These are phyloP conservation scores for Lycaon pictus DNA, from an alignment of 2,113 vertebrate species.

Conservation along the genomic window DNA sequence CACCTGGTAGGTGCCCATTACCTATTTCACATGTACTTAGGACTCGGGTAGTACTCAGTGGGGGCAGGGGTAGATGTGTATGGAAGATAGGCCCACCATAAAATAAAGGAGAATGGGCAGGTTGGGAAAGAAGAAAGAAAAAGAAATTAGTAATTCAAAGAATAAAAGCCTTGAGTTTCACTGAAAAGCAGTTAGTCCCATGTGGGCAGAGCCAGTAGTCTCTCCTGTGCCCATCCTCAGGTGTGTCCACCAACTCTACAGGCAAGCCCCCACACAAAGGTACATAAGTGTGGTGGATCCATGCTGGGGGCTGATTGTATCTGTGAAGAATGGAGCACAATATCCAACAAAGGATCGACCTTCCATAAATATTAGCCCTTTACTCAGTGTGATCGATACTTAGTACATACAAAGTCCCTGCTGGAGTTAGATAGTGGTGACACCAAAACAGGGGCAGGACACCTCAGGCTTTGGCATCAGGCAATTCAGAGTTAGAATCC, in stretches of 20 bases:
- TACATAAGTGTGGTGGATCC: rapidly evolving
- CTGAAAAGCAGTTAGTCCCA: neutral
- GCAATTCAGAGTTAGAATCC: neutral
- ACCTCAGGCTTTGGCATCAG: neutral
- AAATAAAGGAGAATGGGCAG: neutral
- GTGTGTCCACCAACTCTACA: too few relatives aligned
- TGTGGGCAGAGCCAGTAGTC: neutral
- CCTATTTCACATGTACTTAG: neutral
- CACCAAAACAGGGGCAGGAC: neutral
- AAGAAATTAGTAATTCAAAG: neutral
- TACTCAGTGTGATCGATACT: neutral
- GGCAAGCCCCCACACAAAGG: rapidly evolving
- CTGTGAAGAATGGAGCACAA: neutral
- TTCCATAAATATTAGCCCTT: neutral
- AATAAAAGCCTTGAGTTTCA: neutral
- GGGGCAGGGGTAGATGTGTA: neutral
- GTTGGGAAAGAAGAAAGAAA: neutral
- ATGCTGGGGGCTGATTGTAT: rapidly evolving
- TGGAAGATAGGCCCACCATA: neutral
- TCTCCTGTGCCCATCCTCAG: neutral
- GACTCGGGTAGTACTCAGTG: neutral
- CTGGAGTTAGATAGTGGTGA: too few relatives aligned
- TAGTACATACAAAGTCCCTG: rapidly evolving
- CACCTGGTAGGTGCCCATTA: rapidly evolving
- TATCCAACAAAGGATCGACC: neutral